Base-by-base conservation (phyloP, 2,113 vertebrate species). In the Colossoma macropomum region DNA sequence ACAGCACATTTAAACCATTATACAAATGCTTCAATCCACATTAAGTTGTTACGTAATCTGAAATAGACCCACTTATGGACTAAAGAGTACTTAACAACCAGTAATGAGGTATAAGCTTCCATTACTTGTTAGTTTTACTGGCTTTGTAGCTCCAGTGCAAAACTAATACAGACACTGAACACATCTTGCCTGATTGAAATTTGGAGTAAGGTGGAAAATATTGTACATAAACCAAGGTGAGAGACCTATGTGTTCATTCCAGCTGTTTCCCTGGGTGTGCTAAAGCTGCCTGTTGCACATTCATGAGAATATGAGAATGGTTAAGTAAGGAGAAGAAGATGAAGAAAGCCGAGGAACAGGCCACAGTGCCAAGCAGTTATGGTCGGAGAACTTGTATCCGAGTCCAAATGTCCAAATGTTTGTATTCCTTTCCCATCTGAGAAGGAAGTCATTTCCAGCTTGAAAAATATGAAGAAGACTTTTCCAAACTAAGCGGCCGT, bases 221-320 rank as follows among this genome's bases (percentile, higher is more conserved):
- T 11, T 65, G 68, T 32, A 65, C 25, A 45, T 34, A 80, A 81
- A 79, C 85, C 90, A 90, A 89, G 89, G 60, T 23, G 83, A 8
- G 54, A 84, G 84, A 88, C 81, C 75, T 34, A 86, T 83, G 90
- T 89, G 66, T 94, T 90, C 86, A 82, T 84, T 87, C 89, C 93
- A 93, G 91, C 92, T 93, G 93, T 90, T 91, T 89, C 88, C 92
- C 88, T 79, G 91, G 89, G 89, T 86, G 90, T 86, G 90, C 87
- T 34, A 86, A 77, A 79, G 4, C 72, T 28, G 13, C 78, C 92
- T 92, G 94, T 91, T 93, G 93, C 86, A 90, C 34, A 54, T 19
- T 19, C 65, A 77, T 12, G 28, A 75, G 77, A 85, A 80, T 70
- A 56, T 84, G 65, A 87, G 62, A 76, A 75, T 45, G 60, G 62